Conservation (phyloP, 2,113 vertebrate species). For the Sisor rabdophorus region DNA sequence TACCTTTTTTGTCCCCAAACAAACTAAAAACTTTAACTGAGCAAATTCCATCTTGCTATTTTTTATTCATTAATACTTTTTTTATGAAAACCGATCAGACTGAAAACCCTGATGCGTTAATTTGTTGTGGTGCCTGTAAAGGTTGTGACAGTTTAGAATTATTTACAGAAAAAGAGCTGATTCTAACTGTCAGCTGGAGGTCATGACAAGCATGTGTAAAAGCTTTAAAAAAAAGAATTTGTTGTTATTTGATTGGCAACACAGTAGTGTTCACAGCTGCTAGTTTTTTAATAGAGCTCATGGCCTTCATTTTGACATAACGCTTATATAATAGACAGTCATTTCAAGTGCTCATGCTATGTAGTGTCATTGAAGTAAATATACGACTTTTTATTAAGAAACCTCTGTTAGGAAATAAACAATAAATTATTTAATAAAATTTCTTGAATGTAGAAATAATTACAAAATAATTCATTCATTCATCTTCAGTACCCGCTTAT, state of each 20-base stretch:
- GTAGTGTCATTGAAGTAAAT: background rate
- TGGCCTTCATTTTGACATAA: background rate
- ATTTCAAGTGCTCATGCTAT: background rate
- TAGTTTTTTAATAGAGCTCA: background rate
- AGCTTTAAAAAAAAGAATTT: background rate
- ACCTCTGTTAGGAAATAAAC: background rate
- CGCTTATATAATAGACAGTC: background rate
- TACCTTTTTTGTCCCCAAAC: no score
- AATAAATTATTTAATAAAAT: background rate
- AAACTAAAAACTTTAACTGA: no score
- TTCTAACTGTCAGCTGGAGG: background rate
- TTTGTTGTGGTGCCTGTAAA: background rate
- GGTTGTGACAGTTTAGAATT: constrained; percentile 1
- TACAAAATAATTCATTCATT: no score
- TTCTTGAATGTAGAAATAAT: no score
- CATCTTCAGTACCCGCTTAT: no score
- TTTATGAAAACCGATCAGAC: background rate
- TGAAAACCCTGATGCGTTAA: background rate
- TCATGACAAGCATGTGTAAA: background rate
- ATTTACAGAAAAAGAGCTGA: background rate
- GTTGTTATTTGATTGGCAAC: background rate
- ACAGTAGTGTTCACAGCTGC: background rate
- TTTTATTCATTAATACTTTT: background rate
- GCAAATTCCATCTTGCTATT: no score
- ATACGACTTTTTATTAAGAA: background rate